Percentiles rank a stretch among this genome's conserved stretches.
Conservation (phyloP, 2,888 invertebrate genomes). For the Acheta domesticus region DNA sequence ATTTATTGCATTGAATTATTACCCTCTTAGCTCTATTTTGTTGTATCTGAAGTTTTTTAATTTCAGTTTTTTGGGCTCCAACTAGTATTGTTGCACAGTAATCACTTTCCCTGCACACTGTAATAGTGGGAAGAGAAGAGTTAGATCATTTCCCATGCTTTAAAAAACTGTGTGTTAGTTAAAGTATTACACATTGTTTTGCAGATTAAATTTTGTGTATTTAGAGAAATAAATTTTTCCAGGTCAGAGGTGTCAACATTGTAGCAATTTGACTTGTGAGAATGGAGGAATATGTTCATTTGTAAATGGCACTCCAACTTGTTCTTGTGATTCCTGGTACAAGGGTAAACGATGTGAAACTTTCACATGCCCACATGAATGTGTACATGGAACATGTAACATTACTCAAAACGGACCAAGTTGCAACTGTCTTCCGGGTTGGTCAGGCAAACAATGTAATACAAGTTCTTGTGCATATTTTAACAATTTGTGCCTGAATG, state of each 20-base stretch:
- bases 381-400: slow-evolving; percentile 49
- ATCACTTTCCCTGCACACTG: too few species aligned
- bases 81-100: too few species aligned
- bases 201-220: background rate
- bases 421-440: slow-evolving; percentile 54
- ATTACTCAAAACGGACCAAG: slow-evolving; percentile 44
- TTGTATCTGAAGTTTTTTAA: too few species aligned
- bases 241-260: slow-evolving; percentile 54
- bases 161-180: background rate
- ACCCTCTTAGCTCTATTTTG: too few species aligned
- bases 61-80: too few species aligned
- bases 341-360: slow-evolving; percentile 52
- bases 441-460: slow-evolving; percentile 59
- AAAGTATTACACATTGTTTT: too few species aligned
- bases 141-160: background rate
- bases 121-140: too few species aligned
- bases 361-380: slow-evolving; percentile 48
- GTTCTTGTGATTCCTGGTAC: slow-evolving; percentile 57
- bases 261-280: slow-evolving; percentile 55
- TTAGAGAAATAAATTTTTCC: slow-evolving; percentile 4
- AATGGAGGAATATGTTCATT: slow-evolving; percentile 60
- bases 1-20: too few species aligned
- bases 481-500: slow-evolving; percentile 54
- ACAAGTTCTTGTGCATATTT: slow-evolving; percentile 54
- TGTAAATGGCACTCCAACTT: slow-evolving; percentile 49